phyloP scores from a whole-genome alignment of 1,140 invertebrate genomes.

The Sitobion miscanthi region DNA sequence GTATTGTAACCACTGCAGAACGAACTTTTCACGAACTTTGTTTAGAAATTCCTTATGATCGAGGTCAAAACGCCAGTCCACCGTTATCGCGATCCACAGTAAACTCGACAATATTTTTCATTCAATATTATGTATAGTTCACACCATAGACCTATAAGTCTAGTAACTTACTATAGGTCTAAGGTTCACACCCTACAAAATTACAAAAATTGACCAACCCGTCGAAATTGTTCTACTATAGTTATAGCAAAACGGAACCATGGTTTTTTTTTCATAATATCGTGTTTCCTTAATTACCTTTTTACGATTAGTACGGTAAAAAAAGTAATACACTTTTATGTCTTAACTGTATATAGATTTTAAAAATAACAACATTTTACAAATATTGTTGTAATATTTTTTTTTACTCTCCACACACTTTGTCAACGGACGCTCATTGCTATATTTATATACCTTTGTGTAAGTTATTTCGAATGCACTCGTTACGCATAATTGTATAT shows the following conservation, averaged over 20 bases:
- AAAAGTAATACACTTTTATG: too few relatives aligned
- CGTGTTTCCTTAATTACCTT: too few relatives aligned
- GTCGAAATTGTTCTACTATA: too few relatives aligned
- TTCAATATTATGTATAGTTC: not conserved
- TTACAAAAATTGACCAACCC: not conserved
- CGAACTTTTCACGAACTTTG: rapidly evolving
- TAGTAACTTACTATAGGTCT: too few relatives aligned
- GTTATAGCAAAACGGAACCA: too few relatives aligned
- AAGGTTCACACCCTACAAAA: too few relatives aligned
- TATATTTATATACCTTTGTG: not conserved
- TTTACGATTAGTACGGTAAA: too few relatives aligned
- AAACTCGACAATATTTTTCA: not conserved
- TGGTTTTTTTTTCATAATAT: too few relatives aligned
- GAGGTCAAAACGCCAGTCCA: not conserved
- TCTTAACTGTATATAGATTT: too few relatives aligned
- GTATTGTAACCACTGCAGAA: not conserved
- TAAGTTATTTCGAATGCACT: not conserved
- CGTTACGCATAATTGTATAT: not conserved
- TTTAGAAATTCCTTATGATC: not conserved
- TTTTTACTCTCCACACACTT: not conserved
- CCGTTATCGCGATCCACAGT: not conserved
- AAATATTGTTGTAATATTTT: too few relatives aligned
- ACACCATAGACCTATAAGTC: too few relatives aligned
- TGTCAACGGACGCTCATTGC: not conserved
- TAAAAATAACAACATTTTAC: too few relatives aligned